Evolutionary conservation across 2,888 invertebrate species (phyloP), one percentile per base, ranked within the genome.

Genomic region (Trissolcus japonicus): DNA sequence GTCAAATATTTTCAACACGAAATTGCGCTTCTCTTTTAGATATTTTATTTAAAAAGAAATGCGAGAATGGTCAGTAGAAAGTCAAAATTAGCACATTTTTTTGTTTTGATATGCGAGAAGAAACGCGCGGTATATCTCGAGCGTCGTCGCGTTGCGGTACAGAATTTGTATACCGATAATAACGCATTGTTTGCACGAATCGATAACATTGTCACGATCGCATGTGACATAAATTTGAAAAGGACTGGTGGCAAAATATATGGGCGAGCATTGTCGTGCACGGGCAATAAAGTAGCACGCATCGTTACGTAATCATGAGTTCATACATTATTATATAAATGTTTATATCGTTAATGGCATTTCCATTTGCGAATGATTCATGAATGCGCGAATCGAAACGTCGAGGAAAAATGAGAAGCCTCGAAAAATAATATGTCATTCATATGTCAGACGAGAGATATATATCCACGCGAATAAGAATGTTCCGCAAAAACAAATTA

Each of bases 201-300:
- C 66, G 73, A 73, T 73, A 73, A 60, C 73, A 66, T 55, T 73
- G 66, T 66, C 73, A 50, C 73, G 50, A 66, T 57, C 60, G 50
- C 54, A 60, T 60, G 73, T 66, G 66, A 40, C 73, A 73, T 73
- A 73, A 72, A 72, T 72, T 72, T 60, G 65, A 65, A 72, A 59
- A 72, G 25, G 54, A 54, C 19, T 46, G 59, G 21, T 46, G 29
- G 21, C 59, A 65, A 65, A 59, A 51, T 17, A 51, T 57, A 56
- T 46, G 65, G 53, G 21, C 65, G 46, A 43, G 72, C 43, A 72
- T 72, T 72, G 63, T 72, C 60, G 53, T 40, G 55, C 25, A n/a
- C 35, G 48, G 21, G 59, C 60, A 65, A 72, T 65, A 72, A 65
- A 72, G 48, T 56, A 57, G 57, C 65, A 54, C 54, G 65, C 54